A percentile compares a stretch with the other conserved stretches of the same genome.
Conservation (phyloP, 2,888 invertebrate genomes). For the Chymomyza amoena region DNA sequence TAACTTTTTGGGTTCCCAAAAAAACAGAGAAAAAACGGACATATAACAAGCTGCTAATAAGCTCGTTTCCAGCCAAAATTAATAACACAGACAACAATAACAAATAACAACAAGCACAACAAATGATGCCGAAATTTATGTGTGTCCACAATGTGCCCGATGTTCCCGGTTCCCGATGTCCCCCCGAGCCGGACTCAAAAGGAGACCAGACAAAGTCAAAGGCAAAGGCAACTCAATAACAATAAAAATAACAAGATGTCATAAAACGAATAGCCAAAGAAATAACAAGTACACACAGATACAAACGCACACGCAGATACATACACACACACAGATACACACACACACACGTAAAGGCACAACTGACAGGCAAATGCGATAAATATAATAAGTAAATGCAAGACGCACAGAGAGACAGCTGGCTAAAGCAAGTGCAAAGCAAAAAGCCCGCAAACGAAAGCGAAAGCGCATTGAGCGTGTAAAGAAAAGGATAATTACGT, state of each 20-base stretch:
- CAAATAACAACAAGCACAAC: slow-evolving; percentile 19
- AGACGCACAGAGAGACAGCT: slow-evolving; percentile 4
- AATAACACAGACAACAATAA: slow-evolving; percentile 33
- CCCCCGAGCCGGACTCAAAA: background rate
- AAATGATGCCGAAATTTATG: slow-evolving; percentile 8
- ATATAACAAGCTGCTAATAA: slow-evolving; percentile 63
- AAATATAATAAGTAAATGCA: slow-evolving; percentile 7
- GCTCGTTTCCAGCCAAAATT: slow-evolving; percentile 59
- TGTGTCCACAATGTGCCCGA: background rate
- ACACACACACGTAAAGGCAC: background rate
- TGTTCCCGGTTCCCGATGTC: no score
- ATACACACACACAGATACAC: background rate
- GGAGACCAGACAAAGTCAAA: background rate
- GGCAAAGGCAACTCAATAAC: slow-evolving; percentile 67
- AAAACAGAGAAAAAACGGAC: background rate
- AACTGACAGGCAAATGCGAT: background rate
- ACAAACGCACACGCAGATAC: background rate
- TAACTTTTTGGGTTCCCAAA: background rate
- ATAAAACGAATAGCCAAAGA: slow-evolving; percentile 58
- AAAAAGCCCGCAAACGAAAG: background rate
- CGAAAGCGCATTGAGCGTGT: slow-evolving; percentile 5
- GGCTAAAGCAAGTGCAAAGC: slow-evolving; percentile 4
- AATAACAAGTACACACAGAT: slow-evolving; percentile 43
- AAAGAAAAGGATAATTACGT: slow-evolving; percentile 68
- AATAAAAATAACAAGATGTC: slow-evolving; percentile 72